Conservation (phyloP, 2,888 invertebrate species). For the Mellilla xanthometata region DNA sequence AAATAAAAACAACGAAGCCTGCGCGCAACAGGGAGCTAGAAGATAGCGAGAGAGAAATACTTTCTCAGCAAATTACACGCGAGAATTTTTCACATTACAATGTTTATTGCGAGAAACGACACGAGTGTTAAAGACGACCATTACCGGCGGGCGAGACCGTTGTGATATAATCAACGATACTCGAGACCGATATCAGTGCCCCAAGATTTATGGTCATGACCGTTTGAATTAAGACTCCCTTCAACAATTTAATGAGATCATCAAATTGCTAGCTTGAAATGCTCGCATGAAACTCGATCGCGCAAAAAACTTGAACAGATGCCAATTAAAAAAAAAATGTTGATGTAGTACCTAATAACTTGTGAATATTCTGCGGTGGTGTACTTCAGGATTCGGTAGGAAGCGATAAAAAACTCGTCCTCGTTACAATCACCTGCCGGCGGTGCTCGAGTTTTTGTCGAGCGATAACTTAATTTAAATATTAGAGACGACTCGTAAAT, state of each 20-base stretch:
- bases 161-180: slow-evolving; percentile 19
- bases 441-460: slow-evolving; percentile 23
- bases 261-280: slow-evolving; percentile 34
- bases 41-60: background rate
- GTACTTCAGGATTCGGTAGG: slow-evolving; percentile 26
- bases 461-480: slow-evolving; percentile 27
- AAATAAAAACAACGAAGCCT: background rate
- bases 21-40: background rate
- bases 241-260: slow-evolving; percentile 44
- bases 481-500: slow-evolving; percentile 20
- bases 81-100: background rate
- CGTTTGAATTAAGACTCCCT: slow-evolving; percentile 33
- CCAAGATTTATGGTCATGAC: slow-evolving; percentile 26
- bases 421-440: slow-evolving; percentile 30
- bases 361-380: slow-evolving; percentile 3
- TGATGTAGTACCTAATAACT: background rate
- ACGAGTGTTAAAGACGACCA: slow-evolving; percentile 1
- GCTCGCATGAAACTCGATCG: slow-evolving; percentile 33
- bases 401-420: slow-evolving; percentile 31
- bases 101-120: background rate
- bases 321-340: slow-evolving; percentile 35
- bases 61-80: background rate
- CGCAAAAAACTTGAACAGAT: slow-evolving; percentile 39
- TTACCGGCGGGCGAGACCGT: slow-evolving; percentile 12
- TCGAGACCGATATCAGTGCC: slow-evolving; percentile 10